A percentile compares a stretch with the other conserved stretches of the same genome.
Evolutionary conservation across 2,888 invertebrate species (phyloP).

Genomic region (Tineola bisselliella): DNA sequence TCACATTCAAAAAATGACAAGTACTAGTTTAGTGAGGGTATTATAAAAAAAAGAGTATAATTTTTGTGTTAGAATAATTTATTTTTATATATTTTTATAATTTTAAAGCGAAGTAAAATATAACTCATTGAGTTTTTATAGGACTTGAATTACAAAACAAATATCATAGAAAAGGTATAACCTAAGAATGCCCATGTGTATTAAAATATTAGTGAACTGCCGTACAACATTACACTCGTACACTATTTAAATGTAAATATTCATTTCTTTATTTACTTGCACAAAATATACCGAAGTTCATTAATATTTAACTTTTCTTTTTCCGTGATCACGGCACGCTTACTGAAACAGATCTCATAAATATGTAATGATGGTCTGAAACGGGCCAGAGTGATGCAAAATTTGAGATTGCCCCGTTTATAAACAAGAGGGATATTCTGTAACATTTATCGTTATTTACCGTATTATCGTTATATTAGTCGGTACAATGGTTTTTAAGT

Average conservation of each 20-base stretch:
- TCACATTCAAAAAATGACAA: too few species aligned
- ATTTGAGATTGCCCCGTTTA: slow-evolving; percentile 34
- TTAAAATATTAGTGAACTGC: too few species aligned
- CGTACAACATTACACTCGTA: too few species aligned
- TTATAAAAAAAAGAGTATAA: too few species aligned
- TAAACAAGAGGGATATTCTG: slow-evolving; percentile 37
- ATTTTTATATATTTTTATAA: too few species aligned
- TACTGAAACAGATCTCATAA: slow-evolving; percentile 57
- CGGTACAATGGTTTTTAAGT: background rate
- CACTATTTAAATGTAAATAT: slow-evolving; percentile 55
- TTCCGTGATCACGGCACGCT: slow-evolving; percentile 38
- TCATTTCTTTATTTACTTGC: slow-evolving; percentile 58
- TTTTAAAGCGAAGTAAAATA: too few species aligned
- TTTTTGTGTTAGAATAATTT: too few species aligned
- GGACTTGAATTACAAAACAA: too few species aligned
- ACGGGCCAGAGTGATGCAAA: slow-evolving; percentile 41
- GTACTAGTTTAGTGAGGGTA: too few species aligned
- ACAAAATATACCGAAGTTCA: slow-evolving; percentile 60
- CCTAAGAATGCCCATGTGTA: too few species aligned
- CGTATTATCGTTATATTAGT: background rate
- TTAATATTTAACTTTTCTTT: slow-evolving; percentile 62
- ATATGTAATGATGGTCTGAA: slow-evolving; percentile 53
- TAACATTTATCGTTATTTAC: background rate
- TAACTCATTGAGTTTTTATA: too few species aligned
- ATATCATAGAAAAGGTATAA: too few species aligned